Evolutionary conservation across 2,113 vertebrate species (phyloP).

Genomic region (Tamias sibiricus): DNA sequence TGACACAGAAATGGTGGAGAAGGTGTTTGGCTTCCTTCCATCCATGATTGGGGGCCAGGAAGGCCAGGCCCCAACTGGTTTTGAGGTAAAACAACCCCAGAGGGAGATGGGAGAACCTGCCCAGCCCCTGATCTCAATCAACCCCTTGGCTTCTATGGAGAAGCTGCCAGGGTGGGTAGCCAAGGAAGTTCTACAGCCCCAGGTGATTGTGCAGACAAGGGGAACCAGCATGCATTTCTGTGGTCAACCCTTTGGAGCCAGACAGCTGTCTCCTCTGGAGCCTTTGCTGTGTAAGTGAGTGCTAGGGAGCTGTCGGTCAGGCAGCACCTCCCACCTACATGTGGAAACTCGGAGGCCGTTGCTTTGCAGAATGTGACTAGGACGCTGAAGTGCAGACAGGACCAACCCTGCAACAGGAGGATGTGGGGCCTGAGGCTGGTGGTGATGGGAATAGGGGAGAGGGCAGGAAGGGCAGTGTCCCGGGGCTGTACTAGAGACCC

Average conservation of each 20-base stretch:
- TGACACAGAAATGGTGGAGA: conserved; percentile 94
- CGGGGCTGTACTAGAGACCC: background rate
- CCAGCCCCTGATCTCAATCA: background rate
- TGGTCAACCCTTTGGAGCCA: background rate
- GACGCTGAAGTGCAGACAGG: too few species aligned
- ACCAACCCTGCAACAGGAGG: background rate
- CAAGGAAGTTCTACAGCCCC: background rate
- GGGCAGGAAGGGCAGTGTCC: background rate
- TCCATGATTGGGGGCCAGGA: conserved; percentile 90
- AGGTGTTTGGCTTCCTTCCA: conserved; percentile 96
- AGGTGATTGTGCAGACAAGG: too few species aligned
- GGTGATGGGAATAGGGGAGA: rapidly evolving
- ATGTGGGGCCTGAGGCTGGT: rapidly evolving
- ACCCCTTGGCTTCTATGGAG: background rate
- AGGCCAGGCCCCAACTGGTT: conserved; percentile 88
- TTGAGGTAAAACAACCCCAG: conserved; percentile 87
- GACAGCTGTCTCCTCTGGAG: background rate
- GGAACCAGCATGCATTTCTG: rapidly evolving
- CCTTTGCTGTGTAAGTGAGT: background rate
- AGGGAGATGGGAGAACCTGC: rapidly evolving
- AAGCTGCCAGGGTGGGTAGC: background rate
- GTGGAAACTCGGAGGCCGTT: background rate
- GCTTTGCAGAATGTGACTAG: background rate
- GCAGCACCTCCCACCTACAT: rapidly evolving
- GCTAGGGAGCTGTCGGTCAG: too few species aligned